Evolutionary conservation across 1,140 invertebrate genomes (phyloP), one percentile per base, ranked within the genome.

Genomic region (Caenorhabditis briggsae): DNA sequence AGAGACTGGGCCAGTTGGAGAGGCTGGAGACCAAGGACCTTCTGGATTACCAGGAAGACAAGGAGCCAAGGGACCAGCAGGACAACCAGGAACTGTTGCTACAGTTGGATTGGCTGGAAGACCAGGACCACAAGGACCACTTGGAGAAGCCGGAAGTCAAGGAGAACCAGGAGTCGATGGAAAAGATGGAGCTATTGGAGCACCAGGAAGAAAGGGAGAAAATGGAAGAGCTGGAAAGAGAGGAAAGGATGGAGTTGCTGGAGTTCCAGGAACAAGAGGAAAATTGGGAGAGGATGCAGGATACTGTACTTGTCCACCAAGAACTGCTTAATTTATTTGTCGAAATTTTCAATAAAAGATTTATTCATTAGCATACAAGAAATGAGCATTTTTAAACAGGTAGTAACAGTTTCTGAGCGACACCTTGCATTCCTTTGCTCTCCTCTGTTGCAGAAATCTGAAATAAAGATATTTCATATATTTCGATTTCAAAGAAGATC

Each of bases 51-150:
- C n/a, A 50, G 83, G 83, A 50, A 55, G 83, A 50, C 46, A 48
- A 50, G 70, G 70, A 50, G 12, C 70, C 23, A 78, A 41, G 53
- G 70, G 70, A 50, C 43, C 12, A 78, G 11, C 70, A 12, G 70
- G 70, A 50, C 70, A 78, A 53, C 70, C 70, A 23, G 83, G 59
- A 78, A 78, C 70, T 23, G n/a, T 78, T 14, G 70, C 70, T 23
- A 78, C n/a, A 23, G 70, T 50, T 9, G 70, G 70, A 48, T 78
- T 78, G 70, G 70, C 70, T 50, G 70, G 70, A 78, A 50, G 70
- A 53, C n/a, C 56, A 70, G 83, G 83, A 70, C 83, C 56, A 61
- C 83, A 43, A 70, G 83, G 83, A 43, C 46, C 65, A n/a, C n/a
- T 78, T 20, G 84, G 84, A 86, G 78, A 70, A 11, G 5, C 65